Evolutionary conservation across 2,888 invertebrate species (phyloP).

Genomic region (Andrena dorsata): DNA sequence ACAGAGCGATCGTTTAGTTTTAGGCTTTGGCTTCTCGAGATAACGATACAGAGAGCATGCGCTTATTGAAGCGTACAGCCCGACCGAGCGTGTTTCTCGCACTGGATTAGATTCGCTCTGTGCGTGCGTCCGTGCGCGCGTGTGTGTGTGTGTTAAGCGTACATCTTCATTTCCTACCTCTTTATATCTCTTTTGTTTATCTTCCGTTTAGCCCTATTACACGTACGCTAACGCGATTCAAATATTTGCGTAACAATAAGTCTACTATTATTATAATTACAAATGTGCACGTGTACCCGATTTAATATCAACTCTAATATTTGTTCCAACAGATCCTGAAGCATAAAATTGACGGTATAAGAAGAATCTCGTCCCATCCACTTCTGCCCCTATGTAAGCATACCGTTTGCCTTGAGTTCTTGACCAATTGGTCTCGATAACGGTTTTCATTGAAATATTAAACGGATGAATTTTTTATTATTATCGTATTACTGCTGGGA

Average conservation of each 20-base stretch:
- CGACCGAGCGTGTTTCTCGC: not conserved
- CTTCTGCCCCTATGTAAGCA: slow-evolving; percentile 97
- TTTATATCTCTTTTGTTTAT: slow-evolving; percentile 1
- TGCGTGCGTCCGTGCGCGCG: not conserved
- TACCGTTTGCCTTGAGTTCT: slow-evolving; percentile 74
- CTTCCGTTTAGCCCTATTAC: slow-evolving; percentile 12
- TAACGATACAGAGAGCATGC: slow-evolving; percentile 25
- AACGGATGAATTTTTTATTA: not conserved
- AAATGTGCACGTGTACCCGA: not conserved
- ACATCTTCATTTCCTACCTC: not conserved
- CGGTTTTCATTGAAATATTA: not conserved
- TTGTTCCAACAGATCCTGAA: slow-evolving; percentile 92
- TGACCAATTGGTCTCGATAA: not conserved
- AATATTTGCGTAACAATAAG: slow-evolving; percentile 6
- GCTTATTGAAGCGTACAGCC: slow-evolving; percentile 14
- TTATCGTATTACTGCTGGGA: not conserved
- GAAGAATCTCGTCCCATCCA: slow-evolving; percentile 98
- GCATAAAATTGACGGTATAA: slow-evolving; percentile 97
- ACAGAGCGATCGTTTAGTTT: slow-evolving; percentile 7
- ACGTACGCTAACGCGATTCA: slow-evolving; percentile 24
- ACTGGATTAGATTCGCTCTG: not conserved
- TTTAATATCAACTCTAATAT: slow-evolving; percentile 46
- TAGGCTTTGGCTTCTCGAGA: slow-evolving; percentile 16
- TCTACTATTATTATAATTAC: too few species aligned
- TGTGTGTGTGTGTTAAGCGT: not conserved